Evolutionary conservation across 2,113 vertebrate genomes (phyloP).

Genomic region (Neofelis nebulosa): DNA sequence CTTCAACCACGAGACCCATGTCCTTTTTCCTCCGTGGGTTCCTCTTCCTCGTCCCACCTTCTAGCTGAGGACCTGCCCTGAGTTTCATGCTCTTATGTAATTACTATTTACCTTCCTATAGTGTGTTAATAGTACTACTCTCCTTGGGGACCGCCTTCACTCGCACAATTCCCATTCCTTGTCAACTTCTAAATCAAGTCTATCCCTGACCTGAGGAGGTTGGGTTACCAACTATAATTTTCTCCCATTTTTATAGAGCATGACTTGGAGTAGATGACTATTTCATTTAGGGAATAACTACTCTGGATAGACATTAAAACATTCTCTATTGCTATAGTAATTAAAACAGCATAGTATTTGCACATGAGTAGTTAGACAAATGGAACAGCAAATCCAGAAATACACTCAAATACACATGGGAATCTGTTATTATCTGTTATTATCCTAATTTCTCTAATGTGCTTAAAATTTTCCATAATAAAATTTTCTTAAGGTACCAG

Average conservation of each 20-base stretch:
- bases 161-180: neutral
- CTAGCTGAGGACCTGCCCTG: neutral
- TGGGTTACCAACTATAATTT: neutral
- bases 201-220: neutral
- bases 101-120: neutral
- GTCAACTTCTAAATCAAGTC: neutral
- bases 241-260: slow-evolving; percentile 6
- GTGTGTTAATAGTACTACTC: neutral
- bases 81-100: neutral
- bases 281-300: neutral
- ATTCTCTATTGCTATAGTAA: neutral
- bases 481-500: neutral
- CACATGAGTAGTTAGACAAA: neutral
- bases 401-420: neutral
- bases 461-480: neutral
- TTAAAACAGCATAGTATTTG: neutral
- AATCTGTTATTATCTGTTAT: neutral
- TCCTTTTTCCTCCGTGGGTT: neutral
- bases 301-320: neutral
- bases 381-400: neutral
- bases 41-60: neutral
- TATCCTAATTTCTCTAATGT: neutral
- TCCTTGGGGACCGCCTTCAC: neutral
- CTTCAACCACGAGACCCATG: neutral
- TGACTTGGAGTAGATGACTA: neutral